Evolutionary conservation across 2,888 invertebrate genomes (phyloP).

Genomic region (Cyclophora albipunctata): DNA sequence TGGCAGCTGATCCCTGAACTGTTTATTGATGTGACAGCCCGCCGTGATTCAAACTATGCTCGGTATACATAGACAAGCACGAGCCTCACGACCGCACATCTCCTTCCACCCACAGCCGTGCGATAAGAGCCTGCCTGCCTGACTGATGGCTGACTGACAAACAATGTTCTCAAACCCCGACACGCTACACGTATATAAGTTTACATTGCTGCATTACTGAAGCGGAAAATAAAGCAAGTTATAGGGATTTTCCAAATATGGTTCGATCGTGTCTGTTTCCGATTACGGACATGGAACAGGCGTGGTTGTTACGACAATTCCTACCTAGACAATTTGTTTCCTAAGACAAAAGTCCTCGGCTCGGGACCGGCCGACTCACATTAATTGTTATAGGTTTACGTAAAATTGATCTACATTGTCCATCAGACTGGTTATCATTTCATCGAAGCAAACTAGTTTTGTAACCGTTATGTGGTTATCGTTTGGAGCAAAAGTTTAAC

Average conservation of each 20-base stretch:
- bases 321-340: constrained; percentile 5
- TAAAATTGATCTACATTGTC: constrained; percentile 14
- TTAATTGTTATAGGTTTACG: constrained; percentile 6
- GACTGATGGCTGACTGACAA: constrained; percentile 11
- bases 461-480: constrained; percentile 19
- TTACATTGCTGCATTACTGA: constrained; percentile 1
- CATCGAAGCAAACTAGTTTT: constrained; percentile 16
- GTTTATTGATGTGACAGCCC: constrained; percentile 14
- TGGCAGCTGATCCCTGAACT: constrained; percentile 12
- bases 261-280: constrained; percentile 5
- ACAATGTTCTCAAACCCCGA: constrained; percentile 5
- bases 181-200: constrained; percentile 3
- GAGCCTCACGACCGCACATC: background rate
- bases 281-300: constrained; percentile 13
- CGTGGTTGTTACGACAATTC: constrained; percentile 9
- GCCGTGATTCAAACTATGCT: constrained; percentile 4
- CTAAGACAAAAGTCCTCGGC: constrained; percentile 1
- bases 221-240: constrained; percentile 1
- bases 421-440: constrained; percentile 15
- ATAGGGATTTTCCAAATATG: constrained; percentile 3
- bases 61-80: background rate
- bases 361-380: constrained; percentile 3
- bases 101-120: background rate
- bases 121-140: background rate
- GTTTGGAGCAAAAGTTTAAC: constrained; percentile 10